These are phyloP conservation scores for Venustoraphidia nigricollis DNA, from an alignment of 2,888 invertebrate species.

Conservation along the genomic window DNA sequence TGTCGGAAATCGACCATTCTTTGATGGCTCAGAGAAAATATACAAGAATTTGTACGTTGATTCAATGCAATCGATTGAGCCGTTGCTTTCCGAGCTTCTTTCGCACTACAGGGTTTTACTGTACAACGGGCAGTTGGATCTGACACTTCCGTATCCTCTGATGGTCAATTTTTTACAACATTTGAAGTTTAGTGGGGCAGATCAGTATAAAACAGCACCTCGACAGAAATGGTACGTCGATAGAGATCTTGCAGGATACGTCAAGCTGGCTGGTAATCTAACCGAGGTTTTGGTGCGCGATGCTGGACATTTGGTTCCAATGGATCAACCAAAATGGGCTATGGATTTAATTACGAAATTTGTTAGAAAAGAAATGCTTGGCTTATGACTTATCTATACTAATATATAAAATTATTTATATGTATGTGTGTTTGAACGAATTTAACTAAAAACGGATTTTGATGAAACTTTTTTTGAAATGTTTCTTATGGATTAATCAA, in stretches of 20 bases:
- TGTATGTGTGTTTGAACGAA: too few species aligned
- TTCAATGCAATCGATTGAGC: conserved; percentile 39
- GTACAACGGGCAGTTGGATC: conserved; percentile 52
- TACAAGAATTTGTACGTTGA: conserved; percentile 36
- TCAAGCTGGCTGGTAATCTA: conserved; percentile 43
- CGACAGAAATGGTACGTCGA: conserved; percentile 47
- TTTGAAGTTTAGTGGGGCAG: conserved; percentile 43
- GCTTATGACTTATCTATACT: too few species aligned
- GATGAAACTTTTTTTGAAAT: too few species aligned
- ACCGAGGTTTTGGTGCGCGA: conserved; percentile 50
- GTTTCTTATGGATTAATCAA: too few species aligned
- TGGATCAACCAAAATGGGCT: conserved; percentile 41
- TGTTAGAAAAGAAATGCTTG: too few species aligned
- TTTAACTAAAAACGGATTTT: too few species aligned
- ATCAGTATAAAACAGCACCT: conserved; percentile 40
- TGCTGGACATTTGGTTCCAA: conserved; percentile 51
- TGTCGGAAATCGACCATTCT: conserved; percentile 41
- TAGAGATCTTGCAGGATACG: conserved; percentile 50
- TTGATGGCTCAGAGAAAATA: conserved; percentile 30
- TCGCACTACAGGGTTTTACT: conserved; percentile 37
- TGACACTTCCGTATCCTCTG: conserved; percentile 42
- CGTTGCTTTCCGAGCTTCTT: conserved; percentile 28
- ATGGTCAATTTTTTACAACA: conserved; percentile 45
- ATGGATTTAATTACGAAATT: too few species aligned
- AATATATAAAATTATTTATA: too few species aligned